These are phyloP conservation scores for Leptarthrus brevirostris DNA, from an alignment of 2,888 invertebrate genomes.

Conservation along the genomic window DNA sequence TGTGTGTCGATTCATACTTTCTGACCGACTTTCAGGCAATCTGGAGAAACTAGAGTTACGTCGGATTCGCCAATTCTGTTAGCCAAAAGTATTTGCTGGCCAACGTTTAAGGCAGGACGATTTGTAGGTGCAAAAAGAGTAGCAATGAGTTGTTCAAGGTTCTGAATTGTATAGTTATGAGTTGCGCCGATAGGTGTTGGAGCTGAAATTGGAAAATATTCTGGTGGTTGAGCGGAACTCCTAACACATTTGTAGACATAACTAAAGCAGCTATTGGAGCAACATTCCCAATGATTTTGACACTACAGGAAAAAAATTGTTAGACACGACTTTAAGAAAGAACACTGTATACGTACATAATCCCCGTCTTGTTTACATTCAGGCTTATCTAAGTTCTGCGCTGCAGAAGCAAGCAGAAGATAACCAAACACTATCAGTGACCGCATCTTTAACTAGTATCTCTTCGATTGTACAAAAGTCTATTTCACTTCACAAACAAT, in stretches of 20 bases:
- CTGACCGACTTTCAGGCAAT: conserved; percentile 45
- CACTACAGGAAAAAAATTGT: conserved; percentile 58
- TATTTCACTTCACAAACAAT: no score
- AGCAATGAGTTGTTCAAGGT: conserved; percentile 36
- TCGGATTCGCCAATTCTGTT: conserved; percentile 32
- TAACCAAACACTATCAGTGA: not conserved
- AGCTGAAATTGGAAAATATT: not conserved
- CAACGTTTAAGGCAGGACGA: not conserved
- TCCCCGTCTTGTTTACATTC: conserved; percentile 57
- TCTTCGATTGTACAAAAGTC: no score
- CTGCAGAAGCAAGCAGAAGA: conserved; percentile 23
- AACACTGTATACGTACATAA: conserved; percentile 58
- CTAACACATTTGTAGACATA: conserved; percentile 59
- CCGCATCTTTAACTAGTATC: not conserved
- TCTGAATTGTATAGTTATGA: not conserved
- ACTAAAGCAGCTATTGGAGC: conserved; percentile 62
- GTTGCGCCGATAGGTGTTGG: not conserved
- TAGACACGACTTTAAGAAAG: not conserved
- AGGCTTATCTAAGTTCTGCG: conserved; percentile 29
- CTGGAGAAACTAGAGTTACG: not conserved
- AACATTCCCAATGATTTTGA: conserved; percentile 63
- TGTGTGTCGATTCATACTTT: conserved; percentile 42
- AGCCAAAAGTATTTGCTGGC: not conserved
- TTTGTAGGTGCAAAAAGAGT: conserved; percentile 45
- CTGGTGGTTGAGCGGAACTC: no score